Conservation (phyloP, 1,140 invertebrate genomes). For the Wiebesia pumilae region DNA sequence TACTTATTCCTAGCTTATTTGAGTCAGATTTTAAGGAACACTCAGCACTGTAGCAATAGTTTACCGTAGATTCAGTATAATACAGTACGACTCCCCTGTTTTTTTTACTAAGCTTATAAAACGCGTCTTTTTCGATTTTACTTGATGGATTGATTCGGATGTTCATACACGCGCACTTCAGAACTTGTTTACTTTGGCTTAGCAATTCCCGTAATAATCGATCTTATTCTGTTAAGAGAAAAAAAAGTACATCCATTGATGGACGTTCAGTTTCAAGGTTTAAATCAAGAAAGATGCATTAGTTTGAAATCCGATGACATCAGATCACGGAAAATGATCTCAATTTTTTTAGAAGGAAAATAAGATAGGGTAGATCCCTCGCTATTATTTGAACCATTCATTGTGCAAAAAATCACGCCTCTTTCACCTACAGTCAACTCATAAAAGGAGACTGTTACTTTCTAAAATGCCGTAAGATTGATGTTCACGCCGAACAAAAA, state of each 20-base stretch:
- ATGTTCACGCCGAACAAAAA: background rate
- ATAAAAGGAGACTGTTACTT: conserved; percentile 10
- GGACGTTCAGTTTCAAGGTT: background rate
- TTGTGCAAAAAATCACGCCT: conserved; percentile 18
- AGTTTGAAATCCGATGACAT: background rate
- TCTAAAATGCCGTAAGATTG: conserved; percentile 10
- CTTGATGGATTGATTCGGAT: conserved; percentile 41
- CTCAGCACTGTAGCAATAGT: no score
- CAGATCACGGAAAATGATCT: conserved; percentile 24
- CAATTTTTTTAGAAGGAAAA: background rate
- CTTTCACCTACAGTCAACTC: conserved; percentile 11
- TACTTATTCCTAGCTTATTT: background rate
- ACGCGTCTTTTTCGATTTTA: conserved; percentile 8
- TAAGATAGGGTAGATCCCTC: conserved; percentile 1
- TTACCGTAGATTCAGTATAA: no score
- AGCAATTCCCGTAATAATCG: conserved; percentile 38
- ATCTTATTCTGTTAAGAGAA: conserved; percentile 40
- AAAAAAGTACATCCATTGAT: background rate
- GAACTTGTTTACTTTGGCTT: conserved; percentile 45
- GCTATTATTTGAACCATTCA: conserved; percentile 33
- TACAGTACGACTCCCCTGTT: background rate
- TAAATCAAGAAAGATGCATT: conserved; percentile 29
- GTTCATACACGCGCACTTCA: conserved; percentile 12
- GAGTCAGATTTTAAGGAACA: conserved; percentile 29
- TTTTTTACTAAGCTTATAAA: conserved; percentile 13